A percentile compares a stretch with the other conserved stretches of the same genome.
Evolutionary conservation across 2,797 vertebrate species (phyloP).

Genomic region (Characodon lateralis): DNA sequence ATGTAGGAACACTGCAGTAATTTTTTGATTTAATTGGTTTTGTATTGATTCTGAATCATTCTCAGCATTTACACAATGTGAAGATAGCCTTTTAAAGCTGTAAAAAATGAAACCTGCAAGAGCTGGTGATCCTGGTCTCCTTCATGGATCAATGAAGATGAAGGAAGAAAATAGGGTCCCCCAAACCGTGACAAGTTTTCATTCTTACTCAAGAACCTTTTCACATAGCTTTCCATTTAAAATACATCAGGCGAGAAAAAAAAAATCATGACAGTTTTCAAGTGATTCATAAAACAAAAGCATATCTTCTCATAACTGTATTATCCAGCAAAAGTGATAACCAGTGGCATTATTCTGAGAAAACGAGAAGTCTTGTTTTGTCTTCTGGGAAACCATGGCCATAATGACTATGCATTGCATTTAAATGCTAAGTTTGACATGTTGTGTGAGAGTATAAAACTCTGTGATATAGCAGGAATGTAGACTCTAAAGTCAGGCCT

Average conservation of each 20-base stretch:
- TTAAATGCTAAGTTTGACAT: not conserved
- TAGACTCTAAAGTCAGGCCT: not conserved
- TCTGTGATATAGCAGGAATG: not conserved
- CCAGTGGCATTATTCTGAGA: not conserved
- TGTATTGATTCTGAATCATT: not conserved
- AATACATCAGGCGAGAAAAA: not conserved
- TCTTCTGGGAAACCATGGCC: not conserved
- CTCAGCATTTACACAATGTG: too few relatives aligned
- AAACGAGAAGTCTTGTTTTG: not conserved
- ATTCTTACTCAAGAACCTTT: slow-evolving; percentile 3
- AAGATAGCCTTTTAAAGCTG: not conserved
- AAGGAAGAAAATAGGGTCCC: slow-evolving; percentile 5
- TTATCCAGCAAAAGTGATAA: not conserved
- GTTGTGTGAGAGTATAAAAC: not conserved
- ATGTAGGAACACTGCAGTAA: not conserved
- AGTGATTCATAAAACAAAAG: slow-evolving; percentile 10
- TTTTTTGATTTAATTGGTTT: not conserved
- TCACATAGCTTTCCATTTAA: slow-evolving; percentile 5
- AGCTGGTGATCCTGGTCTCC: slow-evolving; percentile 10
- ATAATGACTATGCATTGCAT: not conserved
- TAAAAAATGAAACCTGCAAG: slow-evolving; percentile 3
- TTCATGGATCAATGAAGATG: slow-evolving; percentile 20
- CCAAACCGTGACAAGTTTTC: slow-evolving; percentile 9
- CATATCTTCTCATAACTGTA: not conserved
- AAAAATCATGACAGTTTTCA: not conserved